A percentile compares a stretch with the other conserved stretches of the same genome.
Evolutionary conservation across 2,113 vertebrate genomes (phyloP).

Genomic region (Gymnogyps californianus): DNA sequence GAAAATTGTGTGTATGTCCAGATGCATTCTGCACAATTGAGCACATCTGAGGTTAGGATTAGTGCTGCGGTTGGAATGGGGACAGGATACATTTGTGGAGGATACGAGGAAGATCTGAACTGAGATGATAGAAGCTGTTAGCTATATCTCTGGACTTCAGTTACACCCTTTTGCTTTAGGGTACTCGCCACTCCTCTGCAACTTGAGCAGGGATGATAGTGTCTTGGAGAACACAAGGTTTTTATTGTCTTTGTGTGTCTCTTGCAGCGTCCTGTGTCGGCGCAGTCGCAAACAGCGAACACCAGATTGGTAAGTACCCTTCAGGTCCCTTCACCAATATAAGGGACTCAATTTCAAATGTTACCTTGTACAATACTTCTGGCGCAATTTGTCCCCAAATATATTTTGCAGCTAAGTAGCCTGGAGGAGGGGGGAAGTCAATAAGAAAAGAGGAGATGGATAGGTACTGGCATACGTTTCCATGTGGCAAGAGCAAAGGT

Average conservation of each 20-base stretch:
- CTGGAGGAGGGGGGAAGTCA: neutral
- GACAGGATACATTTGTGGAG: neutral
- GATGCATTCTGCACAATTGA: neutral
- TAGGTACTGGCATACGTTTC: neutral
- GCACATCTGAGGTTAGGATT: neutral
- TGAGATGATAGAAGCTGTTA: neutral
- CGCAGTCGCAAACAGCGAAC: conserved; percentile 58
- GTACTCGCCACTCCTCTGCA: neutral
- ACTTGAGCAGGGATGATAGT: neutral
- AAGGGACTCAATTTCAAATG: neutral
- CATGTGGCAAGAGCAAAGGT: neutral
- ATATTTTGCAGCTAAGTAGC: neutral
- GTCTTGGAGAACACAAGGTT: neutral
- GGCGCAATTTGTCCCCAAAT: neutral
- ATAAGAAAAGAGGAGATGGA: neutral
- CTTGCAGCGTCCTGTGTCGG: conserved; percentile 76
- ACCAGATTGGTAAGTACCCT: conserved; percentile 70
- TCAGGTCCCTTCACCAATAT: neutral
- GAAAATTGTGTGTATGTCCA: neutral
- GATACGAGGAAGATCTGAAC: neutral
- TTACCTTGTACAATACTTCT: neutral
- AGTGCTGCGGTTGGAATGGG: neutral
- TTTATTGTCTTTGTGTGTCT: conserved; percentile 65
- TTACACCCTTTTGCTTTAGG: neutral
- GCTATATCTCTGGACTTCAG: neutral